Conservation (phyloP, 2,113 vertebrate species). For the Rhynchomys soricoides region DNA sequence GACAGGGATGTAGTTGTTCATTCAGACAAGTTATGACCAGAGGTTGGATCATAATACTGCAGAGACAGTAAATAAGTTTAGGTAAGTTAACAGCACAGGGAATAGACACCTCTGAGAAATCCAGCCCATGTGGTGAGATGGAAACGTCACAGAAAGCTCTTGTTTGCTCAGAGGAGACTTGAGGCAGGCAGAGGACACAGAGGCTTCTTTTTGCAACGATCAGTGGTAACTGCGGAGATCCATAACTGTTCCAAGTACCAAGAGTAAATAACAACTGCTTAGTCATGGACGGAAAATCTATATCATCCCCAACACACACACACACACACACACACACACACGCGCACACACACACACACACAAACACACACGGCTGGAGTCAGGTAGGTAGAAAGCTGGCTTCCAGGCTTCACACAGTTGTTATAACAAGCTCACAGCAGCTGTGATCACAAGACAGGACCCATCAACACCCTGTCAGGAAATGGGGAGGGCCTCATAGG, state of each 20-base stretch:
- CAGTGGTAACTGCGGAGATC: not conserved
- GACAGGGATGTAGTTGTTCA: accelerated
- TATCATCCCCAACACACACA: not conserved
- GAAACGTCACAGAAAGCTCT: not conserved
- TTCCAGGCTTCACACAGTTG: not conserved
- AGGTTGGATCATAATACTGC: not conserved
- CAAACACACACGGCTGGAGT: too few species aligned
- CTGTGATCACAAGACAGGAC: not conserved
- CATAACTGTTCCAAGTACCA: not conserved
- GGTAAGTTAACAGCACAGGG: not conserved
- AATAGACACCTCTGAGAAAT: not conserved
- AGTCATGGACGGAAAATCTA: not conserved
- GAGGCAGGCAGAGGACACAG: not conserved
- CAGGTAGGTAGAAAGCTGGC: not conserved
- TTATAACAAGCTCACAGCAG: not conserved
- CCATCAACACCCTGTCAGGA: not conserved
- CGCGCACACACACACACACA: not conserved
- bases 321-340: not conserved
- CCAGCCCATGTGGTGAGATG: not conserved
- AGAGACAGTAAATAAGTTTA: not conserved
- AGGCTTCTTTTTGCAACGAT: not conserved
- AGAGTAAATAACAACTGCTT: not conserved
- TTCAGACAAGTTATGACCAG: not conserved
- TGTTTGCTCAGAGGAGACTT: not conserved
- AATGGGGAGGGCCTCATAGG: not conserved